A percentile compares a stretch with the other conserved stretches of the same genome.
These are phyloP conservation scores for Gnathonemus echidnorhynchus DNA, from an alignment of 2,113 vertebrate genomes.

Conservation along the genomic window DNA sequence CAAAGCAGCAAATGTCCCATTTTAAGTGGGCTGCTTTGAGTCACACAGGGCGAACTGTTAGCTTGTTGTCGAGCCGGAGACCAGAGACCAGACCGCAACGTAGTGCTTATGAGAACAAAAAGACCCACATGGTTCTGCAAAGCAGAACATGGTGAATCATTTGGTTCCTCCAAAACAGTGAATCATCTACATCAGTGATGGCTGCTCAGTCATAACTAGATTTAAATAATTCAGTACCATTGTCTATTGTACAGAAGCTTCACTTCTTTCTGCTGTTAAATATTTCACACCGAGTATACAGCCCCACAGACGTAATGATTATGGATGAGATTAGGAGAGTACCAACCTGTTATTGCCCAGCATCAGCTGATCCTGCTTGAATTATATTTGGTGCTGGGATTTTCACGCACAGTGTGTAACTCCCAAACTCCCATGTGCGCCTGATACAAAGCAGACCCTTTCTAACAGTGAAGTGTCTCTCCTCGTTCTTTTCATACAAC, in stretches of 20 bases:
- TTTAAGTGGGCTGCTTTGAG: neutral
- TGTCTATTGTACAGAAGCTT: neutral
- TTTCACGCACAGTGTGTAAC: neutral
- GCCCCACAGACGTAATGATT: neutral
- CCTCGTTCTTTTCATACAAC: neutral
- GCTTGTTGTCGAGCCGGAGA: neutral
- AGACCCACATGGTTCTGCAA: neutral
- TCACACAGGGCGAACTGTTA: neutral
- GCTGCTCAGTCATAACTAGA: neutral
- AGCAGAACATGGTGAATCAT: neutral
- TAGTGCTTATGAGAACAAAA: neutral
- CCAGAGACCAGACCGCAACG: neutral
- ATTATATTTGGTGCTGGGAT: neutral
- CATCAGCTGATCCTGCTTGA: neutral
- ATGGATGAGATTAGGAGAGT: neutral
- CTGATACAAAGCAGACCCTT: neutral
- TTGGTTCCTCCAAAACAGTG: neutral
- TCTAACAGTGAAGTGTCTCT: neutral
- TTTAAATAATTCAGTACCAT: neutral
- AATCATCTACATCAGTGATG: neutral
- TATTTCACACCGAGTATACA: neutral
- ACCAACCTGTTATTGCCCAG: neutral
- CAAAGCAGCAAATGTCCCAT: conserved; percentile 12
- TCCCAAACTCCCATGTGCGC: neutral
- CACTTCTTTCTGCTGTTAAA: neutral